Evolutionary conservation across 2,113 vertebrate genomes (phyloP).

Genomic region (Cephalopholis sonnerati): DNA sequence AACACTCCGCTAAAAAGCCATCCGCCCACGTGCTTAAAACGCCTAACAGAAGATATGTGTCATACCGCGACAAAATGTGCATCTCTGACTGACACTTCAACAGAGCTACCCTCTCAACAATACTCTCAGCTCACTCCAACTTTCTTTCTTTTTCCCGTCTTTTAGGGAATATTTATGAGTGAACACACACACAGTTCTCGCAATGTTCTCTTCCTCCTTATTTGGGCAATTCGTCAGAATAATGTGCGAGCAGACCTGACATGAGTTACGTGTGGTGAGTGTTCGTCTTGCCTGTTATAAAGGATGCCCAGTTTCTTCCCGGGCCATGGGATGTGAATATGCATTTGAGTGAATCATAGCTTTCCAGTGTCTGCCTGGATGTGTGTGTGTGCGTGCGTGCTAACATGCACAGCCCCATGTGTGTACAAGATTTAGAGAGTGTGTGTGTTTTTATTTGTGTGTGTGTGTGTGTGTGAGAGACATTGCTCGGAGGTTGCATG

Average conservation of each 20-base stretch:
- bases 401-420: not conserved
- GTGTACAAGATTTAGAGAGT: not conserved
- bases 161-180: constrained; percentile 33
- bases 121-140: not conserved
- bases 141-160: not conserved
- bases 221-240: constrained; percentile 54
- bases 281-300: constrained; percentile 44
- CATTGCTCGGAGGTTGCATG: constrained; percentile 7
- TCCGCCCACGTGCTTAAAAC: constrained; percentile 25
- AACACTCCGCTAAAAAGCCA: constrained; percentile 38
- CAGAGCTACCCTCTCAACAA: constrained; percentile 1
- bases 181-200: not conserved
- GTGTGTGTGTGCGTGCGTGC: constrained; percentile 9
- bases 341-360: constrained; percentile 54
- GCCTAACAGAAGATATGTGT: constrained; percentile 49
- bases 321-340: constrained; percentile 43
- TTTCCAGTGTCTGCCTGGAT: constrained; percentile 17
- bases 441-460: not conserved
- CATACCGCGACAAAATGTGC: constrained; percentile 5
- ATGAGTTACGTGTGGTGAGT: constrained; percentile 27
- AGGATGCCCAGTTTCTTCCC: constrained; percentile 42
- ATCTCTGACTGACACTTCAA: constrained; percentile 42
- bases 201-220: constrained; percentile 24
- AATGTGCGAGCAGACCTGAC: constrained; percentile 39
- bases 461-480: not conserved